Conservation (phyloP, 2,797 vertebrate species). For the Sciurus carolinensis region DNA sequence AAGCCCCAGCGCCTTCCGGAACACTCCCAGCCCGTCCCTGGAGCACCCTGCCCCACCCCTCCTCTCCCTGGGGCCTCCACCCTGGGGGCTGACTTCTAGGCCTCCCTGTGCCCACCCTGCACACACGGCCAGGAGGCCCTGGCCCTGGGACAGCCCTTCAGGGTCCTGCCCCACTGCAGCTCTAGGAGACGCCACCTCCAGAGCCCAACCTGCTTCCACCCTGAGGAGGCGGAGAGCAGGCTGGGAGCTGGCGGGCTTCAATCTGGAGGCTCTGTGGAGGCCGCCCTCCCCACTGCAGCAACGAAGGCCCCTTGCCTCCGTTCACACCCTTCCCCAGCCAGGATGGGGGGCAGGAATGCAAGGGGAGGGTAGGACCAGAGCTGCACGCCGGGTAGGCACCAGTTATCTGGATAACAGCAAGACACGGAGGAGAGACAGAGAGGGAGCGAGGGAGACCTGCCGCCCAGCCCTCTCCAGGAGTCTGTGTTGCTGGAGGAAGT, state of each 20-base stretch:
- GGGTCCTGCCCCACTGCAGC: fast-evolving
- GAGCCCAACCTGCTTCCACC: background rate
- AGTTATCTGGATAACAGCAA: background rate
- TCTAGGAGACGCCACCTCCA: background rate
- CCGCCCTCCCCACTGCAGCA: background rate
- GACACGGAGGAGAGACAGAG: background rate
- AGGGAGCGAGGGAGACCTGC: no score
- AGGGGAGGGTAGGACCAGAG: background rate
- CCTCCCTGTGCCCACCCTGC: background rate
- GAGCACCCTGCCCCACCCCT: background rate
- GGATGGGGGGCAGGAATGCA: background rate
- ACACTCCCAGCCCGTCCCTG: fast-evolving
- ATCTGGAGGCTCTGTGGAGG: fast-evolving
- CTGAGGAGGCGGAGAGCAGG: background rate
- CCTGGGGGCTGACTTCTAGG: no score
- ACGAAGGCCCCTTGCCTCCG: background rate
- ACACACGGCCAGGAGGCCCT: fast-evolving
- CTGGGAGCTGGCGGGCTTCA: background rate
- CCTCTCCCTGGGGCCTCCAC: background rate
- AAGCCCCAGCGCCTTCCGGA: background rate
- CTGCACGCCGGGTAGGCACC: background rate
- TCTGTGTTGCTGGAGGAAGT: no score
- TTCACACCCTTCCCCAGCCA: background rate
- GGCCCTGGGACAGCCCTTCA: background rate
- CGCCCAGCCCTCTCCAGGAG: no score